A percentile compares a stretch with the other conserved stretches of the same genome.
phyloP scores from a whole-genome alignment of 2,113 vertebrate genomes.

The Trachemys scripta region DNA sequence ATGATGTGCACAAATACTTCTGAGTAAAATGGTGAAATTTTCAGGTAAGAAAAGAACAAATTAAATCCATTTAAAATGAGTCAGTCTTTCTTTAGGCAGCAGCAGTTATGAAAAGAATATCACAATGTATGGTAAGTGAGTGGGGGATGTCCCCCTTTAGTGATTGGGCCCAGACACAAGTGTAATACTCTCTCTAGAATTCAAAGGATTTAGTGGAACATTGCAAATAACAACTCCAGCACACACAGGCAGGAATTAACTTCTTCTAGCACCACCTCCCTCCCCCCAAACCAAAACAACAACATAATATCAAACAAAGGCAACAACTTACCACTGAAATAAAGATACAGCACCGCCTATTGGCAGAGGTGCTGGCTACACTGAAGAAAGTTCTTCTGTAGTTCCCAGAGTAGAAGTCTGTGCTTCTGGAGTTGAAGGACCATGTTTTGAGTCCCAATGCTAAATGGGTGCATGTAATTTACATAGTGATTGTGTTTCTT shows the following conservation, averaged over 20 bases:
- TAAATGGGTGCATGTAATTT: background rate
- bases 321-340: no score
- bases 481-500: background rate
- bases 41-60: background rate
- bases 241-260: no score
- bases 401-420: background rate
- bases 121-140: background rate
- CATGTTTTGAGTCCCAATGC: background rate
- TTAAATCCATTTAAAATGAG: background rate
- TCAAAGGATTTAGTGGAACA: no score
- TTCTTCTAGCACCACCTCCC: no score
- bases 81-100: accelerated
- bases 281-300: no score
- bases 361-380: background rate
- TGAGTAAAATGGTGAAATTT: background rate
- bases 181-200: no score
- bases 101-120: background rate
- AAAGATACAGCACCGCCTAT: background rate
- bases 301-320: no score
- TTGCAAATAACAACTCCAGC: no score
- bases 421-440: background rate
- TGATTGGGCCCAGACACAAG: background rate
- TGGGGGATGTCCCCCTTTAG: background rate
- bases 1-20: background rate
- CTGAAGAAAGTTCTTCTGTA: background rate